Base-by-base conservation (phyloP, 37 sponge, comb jelly and placozoan genomes). In the Ianthella basta region DNA sequence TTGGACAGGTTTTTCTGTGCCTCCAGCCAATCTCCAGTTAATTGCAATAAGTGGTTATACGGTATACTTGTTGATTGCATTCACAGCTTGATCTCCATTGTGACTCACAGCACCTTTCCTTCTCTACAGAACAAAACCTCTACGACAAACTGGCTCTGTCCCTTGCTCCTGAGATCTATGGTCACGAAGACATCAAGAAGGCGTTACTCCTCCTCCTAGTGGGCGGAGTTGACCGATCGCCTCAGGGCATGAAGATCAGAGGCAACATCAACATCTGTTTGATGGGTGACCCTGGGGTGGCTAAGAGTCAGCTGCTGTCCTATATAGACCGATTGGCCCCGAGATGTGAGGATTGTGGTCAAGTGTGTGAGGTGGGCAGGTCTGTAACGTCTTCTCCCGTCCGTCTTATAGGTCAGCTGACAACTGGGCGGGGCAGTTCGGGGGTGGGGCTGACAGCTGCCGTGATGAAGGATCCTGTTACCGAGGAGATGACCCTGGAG, bases 201-300 rank as follows among this genome's bases (percentile, higher is more conserved):
- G 99, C 96, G 0, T 89, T 98, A 50, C 90, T 98, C 30, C 85
- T 98, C 4, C 91, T 98, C 57, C 90, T 98, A 10, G 99, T 98
- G 53, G 95, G 99, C 0, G 99, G 99, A 56, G 96, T 98, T 5
- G 96, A 98, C 84, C 81, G 97, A 15, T 83, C 91, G 29, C 95
- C 99, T 24, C 95, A 96, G 39, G 99, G 99, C 33, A 96, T 98
- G 95, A 98, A 96, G 87, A 98, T 98, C 80, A 84, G 99, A 59
- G 98, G 97, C 50, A 98, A 87, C 72, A 96, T 98, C 69, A 96
- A 98, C 70, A 89, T 98, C 69, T 94, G 93, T 67, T 90, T 98
- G 67, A 98, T 98, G 99, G 99, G 99, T 0, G 99, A 98, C 60
- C 99, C 99, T 23, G 99, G 99, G 27, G 99, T 98, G 59, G 99